A percentile compares a stretch with the other conserved stretches of the same genome.
These are phyloP conservation scores for Okamejei kenojei DNA, from an alignment of 2,797 vertebrate genomes.

Conservation along the genomic window DNA sequence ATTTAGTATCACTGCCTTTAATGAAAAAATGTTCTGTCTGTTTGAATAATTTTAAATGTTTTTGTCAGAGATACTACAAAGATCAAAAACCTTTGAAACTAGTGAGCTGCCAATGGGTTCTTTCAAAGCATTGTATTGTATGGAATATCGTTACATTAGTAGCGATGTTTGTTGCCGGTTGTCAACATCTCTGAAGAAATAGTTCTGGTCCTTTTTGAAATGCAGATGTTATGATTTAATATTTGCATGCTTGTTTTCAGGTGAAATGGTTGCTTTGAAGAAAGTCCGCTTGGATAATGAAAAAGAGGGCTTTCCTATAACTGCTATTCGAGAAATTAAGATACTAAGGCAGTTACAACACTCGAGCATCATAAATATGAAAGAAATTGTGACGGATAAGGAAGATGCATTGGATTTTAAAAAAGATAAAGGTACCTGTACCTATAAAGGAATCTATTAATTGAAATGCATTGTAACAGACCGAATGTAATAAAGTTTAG, in stretches of 20 bases:
- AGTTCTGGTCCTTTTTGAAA: neutral
- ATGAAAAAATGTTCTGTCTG: too few species aligned
- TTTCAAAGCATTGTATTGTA: neutral
- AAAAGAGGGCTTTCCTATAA: slow-evolving; percentile 75
- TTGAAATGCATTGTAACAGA: neutral
- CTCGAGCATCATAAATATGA: slow-evolving; percentile 75
- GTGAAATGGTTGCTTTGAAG: slow-evolving; percentile 72
- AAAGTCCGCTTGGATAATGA: slow-evolving; percentile 73
- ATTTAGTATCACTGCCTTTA: neutral
- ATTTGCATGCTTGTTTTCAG: slow-evolving; percentile 46
- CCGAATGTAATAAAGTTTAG: neutral
- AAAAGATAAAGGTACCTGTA: slow-evolving; percentile 66
- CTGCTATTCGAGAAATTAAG: slow-evolving; percentile 72
- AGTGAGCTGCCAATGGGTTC: too few species aligned
- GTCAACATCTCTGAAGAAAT: neutral
- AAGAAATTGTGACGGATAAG: slow-evolving; percentile 73
- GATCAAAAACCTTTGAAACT: too few species aligned
- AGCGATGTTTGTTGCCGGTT: neutral
- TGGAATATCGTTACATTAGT: neutral
- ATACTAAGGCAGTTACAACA: slow-evolving; percentile 71
- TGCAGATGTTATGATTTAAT: slow-evolving; percentile 10
- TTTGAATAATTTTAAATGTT: too few species aligned
- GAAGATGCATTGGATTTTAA: slow-evolving; percentile 75
- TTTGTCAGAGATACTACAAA: too few species aligned
- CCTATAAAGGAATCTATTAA: too few species aligned